Base-by-base conservation (phyloP, 2,797 vertebrate species). In the Siniperca undulata region DNA sequence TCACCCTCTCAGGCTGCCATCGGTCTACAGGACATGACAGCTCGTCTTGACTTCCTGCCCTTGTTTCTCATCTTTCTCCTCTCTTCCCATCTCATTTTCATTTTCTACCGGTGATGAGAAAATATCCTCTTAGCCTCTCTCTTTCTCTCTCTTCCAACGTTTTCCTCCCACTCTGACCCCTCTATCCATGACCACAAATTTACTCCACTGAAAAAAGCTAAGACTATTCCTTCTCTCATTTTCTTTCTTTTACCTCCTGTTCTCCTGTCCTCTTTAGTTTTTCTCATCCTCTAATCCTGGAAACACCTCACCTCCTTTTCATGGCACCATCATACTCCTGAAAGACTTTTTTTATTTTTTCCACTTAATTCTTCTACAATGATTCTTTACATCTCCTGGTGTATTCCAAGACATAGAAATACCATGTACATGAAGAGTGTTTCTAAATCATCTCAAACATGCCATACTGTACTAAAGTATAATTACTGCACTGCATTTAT, bases 41-140 rank as follows among this genome's bases (percentile, higher is more conserved):
- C 88, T 80, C 72, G 22, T 84, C 83, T 87, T 60, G 70, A 86
- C 86, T 89, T 73, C 71, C 74, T 74, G 77, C 80, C 84, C 82
- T 75, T 52, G 27, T 38, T 72, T 77, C 77, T 81, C 70, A 81
- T 88, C 82, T 72, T 38, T 30, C 40, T 72, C 24, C 66, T 78
- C 60, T 80, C 22, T 40, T 61, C 17, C 42, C 34, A 69, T 86
- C 72, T 52, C 42, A 38, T 58, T 69, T 38, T 78, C 13, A 77
- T 66, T 86, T 82, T 74, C 78, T 83, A 42, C 58, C 0, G 1
- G 27, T 40, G 74, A 77, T 64, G 66, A 81, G 36, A 78, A 89
- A 82, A 50, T 67, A 22, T 77, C 11, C 58, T 65, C 61, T 64
- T 38, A 27, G 53, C 55, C 42, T 9, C 22, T 56, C 58, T 70